Evolutionary conservation across 2,797 vertebrate genomes (phyloP).

Genomic region (Tapirus indicus): DNA sequence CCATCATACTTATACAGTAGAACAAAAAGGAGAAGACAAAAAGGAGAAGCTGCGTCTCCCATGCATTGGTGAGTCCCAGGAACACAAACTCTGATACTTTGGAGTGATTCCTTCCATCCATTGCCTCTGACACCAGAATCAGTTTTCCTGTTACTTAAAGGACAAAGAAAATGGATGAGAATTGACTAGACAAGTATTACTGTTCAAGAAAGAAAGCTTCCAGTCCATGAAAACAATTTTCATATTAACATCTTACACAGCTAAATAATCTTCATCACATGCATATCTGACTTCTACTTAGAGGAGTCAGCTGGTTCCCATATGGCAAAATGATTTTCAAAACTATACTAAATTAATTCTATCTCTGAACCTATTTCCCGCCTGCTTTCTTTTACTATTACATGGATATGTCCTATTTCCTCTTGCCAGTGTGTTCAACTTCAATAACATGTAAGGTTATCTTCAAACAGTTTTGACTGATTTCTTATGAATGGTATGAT

Average conservation of each 20-base stretch:
- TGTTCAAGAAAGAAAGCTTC: neutral
- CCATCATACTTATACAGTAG: constrained; percentile 69
- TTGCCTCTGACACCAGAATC: neutral
- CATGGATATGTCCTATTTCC: neutral
- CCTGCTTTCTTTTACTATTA: constrained; percentile 26
- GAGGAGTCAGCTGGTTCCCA: neutral
- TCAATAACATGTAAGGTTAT: neutral
- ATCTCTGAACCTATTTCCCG: neutral
- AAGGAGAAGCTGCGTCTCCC: constrained; percentile 64
- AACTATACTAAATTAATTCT: neutral
- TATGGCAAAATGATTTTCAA: neutral
- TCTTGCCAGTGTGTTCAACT: neutral
- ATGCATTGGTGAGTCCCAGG: constrained; percentile 58
- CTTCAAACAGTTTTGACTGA: neutral
- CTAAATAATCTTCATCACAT: neutral
- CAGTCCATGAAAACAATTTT: neutral
- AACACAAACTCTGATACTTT: constrained; percentile 72
- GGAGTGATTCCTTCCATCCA: constrained; percentile 45
- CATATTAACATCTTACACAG: neutral
- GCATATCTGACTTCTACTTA: neutral
- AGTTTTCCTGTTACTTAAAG: constrained; percentile 11
- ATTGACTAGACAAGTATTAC: neutral
- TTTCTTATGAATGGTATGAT: neutral
- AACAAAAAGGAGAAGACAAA: constrained; percentile 67
- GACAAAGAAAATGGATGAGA: constrained; percentile 32